Evolutionary conservation across 2,113 vertebrate species (phyloP).

Genomic region (Arothron firmamentum): DNA sequence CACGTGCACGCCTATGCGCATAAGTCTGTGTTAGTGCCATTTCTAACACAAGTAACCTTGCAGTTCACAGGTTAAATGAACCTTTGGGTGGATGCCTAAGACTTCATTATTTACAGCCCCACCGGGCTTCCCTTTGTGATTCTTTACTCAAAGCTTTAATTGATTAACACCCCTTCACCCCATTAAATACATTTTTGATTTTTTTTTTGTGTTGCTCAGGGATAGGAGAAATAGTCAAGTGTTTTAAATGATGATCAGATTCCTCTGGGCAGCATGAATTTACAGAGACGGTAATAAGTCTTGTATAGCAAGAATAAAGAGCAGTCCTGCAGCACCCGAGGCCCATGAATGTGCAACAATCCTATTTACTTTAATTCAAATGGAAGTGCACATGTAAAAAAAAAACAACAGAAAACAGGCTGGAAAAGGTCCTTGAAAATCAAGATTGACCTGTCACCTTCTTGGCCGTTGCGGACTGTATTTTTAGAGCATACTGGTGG

Average conservation of each 20-base stretch:
- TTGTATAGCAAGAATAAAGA: constrained; percentile 5
- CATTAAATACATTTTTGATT: constrained; percentile 53
- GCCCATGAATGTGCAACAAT: constrained; percentile 11
- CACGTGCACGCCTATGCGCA: constrained; percentile 19
- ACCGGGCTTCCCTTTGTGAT: constrained; percentile 54
- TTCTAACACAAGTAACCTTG: constrained; percentile 91
- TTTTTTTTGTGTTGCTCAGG: constrained; percentile 35
- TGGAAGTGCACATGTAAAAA: background rate
- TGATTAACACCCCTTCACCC: constrained; percentile 53
- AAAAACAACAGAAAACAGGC: too few relatives aligned
- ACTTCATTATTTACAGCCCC: constrained; percentile 67
- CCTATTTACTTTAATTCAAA: constrained; percentile 19
- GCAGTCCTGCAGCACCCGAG: constrained; percentile 8
- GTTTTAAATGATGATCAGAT: constrained; percentile 47
- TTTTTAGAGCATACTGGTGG: constrained; percentile 15
- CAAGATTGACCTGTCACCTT: background rate
- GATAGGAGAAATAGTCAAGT: constrained; percentile 14
- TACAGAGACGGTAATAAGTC: constrained; percentile 32
- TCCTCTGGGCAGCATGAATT: constrained; percentile 16
- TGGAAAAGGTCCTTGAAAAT: too few relatives aligned
- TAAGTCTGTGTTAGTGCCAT: constrained; percentile 63
- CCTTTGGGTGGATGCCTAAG: constrained; percentile 65
- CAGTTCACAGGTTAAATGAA: constrained; percentile 84
- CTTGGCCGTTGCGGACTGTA: constrained; percentile 17
- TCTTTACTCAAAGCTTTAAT: constrained; percentile 65